Conservation (phyloP, 2,113 vertebrate species). For the Raja brachyura region DNA sequence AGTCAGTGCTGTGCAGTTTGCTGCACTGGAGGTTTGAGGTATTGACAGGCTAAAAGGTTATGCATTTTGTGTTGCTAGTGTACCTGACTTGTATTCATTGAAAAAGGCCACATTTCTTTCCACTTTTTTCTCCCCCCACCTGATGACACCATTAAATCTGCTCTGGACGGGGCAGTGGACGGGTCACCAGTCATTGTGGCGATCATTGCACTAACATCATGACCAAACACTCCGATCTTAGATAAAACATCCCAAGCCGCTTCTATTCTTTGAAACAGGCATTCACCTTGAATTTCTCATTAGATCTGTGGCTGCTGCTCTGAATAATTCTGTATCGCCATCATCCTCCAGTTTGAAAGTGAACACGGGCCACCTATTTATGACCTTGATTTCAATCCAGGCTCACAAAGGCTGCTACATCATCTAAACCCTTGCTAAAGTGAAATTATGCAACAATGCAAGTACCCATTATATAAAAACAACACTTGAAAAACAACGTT, state of each 20-base stretch:
- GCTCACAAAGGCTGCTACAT: constrained; percentile 1
- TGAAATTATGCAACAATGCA: constrained; percentile 24
- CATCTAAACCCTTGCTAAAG: constrained; percentile 13
- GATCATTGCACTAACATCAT: constrained; percentile 17
- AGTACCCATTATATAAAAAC: neutral
- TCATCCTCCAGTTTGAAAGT: constrained; percentile 4
- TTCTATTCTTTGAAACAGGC: constrained; percentile 30
- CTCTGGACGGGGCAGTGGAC: constrained; percentile 15
- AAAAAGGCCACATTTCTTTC: constrained; percentile 2
- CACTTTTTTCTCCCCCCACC: neutral
- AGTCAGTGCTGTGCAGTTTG: too few species aligned
- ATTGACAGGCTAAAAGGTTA: neutral
- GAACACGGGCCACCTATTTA: neutral
- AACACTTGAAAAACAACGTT: constrained; percentile 18
- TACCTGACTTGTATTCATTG: neutral
- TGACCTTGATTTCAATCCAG: constrained; percentile 34
- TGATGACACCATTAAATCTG: constrained; percentile 33
- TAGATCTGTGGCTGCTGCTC: constrained; percentile 23
- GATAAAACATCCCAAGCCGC: constrained; percentile 27
- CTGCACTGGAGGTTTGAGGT: neutral
- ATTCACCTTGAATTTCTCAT: constrained; percentile 37
- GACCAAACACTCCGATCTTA: constrained; percentile 22
- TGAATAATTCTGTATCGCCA: constrained; percentile 26
- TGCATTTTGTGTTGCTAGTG: neutral
- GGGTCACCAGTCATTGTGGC: constrained; percentile 26